Evolutionary conservation across 2,113 vertebrate genomes (phyloP), one percentile per base, ranked within the genome.

Genomic region (Morone chrysops): DNA sequence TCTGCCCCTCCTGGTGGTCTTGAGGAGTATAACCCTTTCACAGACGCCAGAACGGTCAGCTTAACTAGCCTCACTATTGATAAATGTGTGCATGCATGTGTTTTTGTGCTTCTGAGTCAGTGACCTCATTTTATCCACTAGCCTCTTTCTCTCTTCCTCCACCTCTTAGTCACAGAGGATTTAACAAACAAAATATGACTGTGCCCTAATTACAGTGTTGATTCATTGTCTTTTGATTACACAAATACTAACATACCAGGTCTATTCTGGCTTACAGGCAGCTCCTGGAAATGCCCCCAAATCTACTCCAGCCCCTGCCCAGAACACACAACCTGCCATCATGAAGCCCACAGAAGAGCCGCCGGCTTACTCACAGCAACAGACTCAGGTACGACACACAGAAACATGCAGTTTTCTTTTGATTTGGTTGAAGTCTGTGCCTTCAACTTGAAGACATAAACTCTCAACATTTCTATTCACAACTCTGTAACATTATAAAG

Each of bases 301-400:
- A 95, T 95, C 96, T 89, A 92, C 96, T 61, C 95, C 96, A 51
- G 94, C 95, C 73, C 96, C 97, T 43, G 13, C 92, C 60, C 92
- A 94, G 87, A 99, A 96, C 94, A 99, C 98, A 69, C 98, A 99
- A 81, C 98, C 98, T 87, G 98, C 98, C 93, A 99, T 99, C 95
- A 99, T 99, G 98, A 99, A 99, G 89, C 98, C 98, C 59, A 99
- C 98, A 61, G 98, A 99, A 93, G 98, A 99, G 66, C 96, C 97
- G 2, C 96, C 97, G 54, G 96, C 98, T 54, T 99, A 98, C 87
- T 96, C 97, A 68, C 97, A 98, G 85, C 92, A 89, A 84, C 95
- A 95, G 87, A 94, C 94, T 79, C 95, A 95, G 95, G 95, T 96
- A 89, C 66, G 0, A 61, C 56, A 59, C 38, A 36, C 17, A n/a